Conservation (phyloP, 2,113 vertebrate genomes). For the Thymallus thymallus region DNA sequence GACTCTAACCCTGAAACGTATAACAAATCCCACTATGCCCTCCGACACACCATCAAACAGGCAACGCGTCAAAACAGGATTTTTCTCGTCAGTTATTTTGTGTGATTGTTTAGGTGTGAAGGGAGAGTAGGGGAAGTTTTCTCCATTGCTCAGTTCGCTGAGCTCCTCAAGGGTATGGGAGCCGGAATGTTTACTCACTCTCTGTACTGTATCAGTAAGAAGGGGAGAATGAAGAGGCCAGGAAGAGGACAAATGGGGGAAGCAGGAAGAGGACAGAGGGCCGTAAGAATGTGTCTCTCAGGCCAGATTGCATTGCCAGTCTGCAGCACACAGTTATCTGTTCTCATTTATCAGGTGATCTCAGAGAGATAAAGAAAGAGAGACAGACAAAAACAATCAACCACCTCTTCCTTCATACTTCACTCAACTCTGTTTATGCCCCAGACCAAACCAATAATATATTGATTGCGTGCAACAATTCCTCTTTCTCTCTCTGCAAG, state of each 20-base stretch:
- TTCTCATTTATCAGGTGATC: too few species aligned
- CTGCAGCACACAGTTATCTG: too few species aligned
- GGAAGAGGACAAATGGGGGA: not conserved
- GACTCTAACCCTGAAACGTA: too few species aligned
- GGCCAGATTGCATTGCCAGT: not conserved
- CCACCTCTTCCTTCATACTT: not conserved
- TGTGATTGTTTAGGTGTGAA: slow-evolving; percentile 2
- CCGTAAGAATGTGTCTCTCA: not conserved
- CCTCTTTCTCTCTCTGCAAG: not conserved
- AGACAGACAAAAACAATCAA: not conserved
- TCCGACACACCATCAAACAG: too few species aligned
- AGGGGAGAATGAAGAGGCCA: not conserved
- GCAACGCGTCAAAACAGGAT: too few species aligned
- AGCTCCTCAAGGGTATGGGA: too few species aligned
- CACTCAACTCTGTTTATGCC: not conserved
- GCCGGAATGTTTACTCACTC: too few species aligned
- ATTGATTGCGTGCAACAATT: not conserved
- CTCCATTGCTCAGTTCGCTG: not conserved
- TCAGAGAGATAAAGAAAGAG: not conserved
- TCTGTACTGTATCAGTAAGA: too few species aligned
- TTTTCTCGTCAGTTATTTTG: not conserved
- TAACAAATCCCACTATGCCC: too few species aligned
- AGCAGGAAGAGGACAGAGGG: not conserved
- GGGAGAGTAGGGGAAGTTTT: not conserved
- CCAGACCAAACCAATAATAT: not conserved